Evolutionary conservation across 1,140 invertebrate species (phyloP), one percentile per base, ranked within the genome.

Genomic region (Metopolophium dirhodum): DNA sequence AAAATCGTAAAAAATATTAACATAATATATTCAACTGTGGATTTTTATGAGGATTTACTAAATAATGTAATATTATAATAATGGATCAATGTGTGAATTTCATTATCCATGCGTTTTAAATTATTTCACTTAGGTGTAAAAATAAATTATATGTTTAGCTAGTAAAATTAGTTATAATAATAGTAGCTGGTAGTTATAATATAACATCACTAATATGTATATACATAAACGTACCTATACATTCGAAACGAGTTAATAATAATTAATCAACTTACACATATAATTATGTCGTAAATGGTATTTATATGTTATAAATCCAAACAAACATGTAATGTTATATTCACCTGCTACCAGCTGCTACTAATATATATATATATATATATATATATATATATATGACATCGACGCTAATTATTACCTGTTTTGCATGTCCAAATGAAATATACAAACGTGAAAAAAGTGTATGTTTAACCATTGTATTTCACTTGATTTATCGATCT

Each of bases 241-340:
- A 35, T 49, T 18, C 8, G 8, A 51, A 47, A 87, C 85, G 47
- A 22, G 47, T 51, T 51, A 88, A 86, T 51, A 88, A 86, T 47
- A 86, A 88, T 88, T 88, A 51, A 88, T 88, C 47, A 88, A 51
- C 86, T 35, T 3, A 88, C 47, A 88, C 30, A n/a, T 49, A 88
- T 49, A 88, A 88, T 88, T 88, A 49, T 51, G 86, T 88, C 30
- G 45, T 88, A 49, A 88, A 88, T 8, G 18, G 82, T 85, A 51
- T 88, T 14, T 49, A 49, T 49, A 49, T 49, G 85, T 49, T 49
- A 49, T 86, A 87, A 88, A 88, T 88, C 86, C 47, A 51, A 30
- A 88, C 47, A 51, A 49, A 51, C 47, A 20, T 88, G 47, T 88
- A 88, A 88, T 88, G 30, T 88, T 88, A 88, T 88, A 88, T 88